Base-by-base conservation (phyloP, 1,140 invertebrate species). In the Galleria mellonella region DNA sequence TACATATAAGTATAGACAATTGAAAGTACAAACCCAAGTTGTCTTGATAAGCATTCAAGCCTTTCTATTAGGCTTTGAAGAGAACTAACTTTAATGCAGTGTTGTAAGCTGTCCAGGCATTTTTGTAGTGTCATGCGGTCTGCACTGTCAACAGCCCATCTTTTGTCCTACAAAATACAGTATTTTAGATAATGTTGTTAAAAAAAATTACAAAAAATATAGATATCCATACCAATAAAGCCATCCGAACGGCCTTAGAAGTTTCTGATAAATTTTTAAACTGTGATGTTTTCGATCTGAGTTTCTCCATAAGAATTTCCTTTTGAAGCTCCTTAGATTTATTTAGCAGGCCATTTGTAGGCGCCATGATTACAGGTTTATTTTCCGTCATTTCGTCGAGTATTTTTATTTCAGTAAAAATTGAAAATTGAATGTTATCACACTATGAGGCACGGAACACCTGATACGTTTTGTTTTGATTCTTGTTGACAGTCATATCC, bases 31-130 rank as follows among this genome's bases (percentile, higher is more conserved):
- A 85, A 94, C 90, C 94, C 94, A 38, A 97, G 87, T 71, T 97
- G 95, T 46, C 95, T 89, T 1, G 95, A 94, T 31, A 98, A 90
- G 71, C 94, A 95, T 77, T 98, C 96, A 35, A 98, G 86, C 51
- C 96, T 89, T 78, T 98, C 97, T 9, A 98, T 93, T 87, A 98
- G 93, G 1, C 95, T 95, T 68, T 97, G 94, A 14, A 97, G 85
- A 0, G 94, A 95, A 32, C 93, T 94, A 0, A 98, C 94, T 90
- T 97, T 97, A 48, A 98, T 97, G 27, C 94, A 96, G 72, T 97
- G 94, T 74, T 98, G 97, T 45, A 98, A 85, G 31, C 93, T 94
- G 74, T 98, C 96, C 35, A 98, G 86, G 77, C 95, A 97, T 85
- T 94, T 93, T 76, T 97, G 96, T 36, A 98, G 83, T 43, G 94